These are phyloP conservation scores for Melipona beecheii DNA, from an alignment of 2,888 invertebrate species.

Conservation along the genomic window DNA sequence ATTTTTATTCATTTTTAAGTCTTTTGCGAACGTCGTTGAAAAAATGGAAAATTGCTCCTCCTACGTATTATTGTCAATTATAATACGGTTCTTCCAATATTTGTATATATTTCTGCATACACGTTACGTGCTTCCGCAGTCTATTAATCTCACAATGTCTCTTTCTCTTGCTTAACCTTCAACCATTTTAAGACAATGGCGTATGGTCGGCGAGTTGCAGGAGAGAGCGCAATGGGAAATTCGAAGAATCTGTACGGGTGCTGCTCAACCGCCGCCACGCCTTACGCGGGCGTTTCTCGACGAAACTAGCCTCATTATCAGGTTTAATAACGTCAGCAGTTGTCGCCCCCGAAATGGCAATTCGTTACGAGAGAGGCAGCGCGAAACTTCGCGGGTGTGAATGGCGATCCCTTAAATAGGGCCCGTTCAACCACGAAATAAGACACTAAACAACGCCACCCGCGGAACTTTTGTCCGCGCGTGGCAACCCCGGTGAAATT, in stretches of 20 bases:
- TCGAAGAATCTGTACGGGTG: neutral
- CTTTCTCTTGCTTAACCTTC: neutral
- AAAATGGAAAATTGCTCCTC: too few species aligned
- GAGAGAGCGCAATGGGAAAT: neutral
- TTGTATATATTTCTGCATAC: too few species aligned
- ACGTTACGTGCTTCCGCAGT: too few species aligned
- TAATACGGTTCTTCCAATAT: too few species aligned
- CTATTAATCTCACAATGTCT: too few species aligned
- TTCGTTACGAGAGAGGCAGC: conserved; percentile 41
- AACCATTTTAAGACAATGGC: neutral
- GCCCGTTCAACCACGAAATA: conserved; percentile 69
- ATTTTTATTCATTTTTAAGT: too few species aligned
- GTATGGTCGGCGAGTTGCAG: neutral
- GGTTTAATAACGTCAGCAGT: conserved; percentile 46
- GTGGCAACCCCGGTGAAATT: conserved; percentile 8
- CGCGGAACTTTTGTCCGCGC: conserved; percentile 58
- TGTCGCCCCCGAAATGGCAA: conserved; percentile 26
- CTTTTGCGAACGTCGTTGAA: too few species aligned
- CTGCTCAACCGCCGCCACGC: neutral
- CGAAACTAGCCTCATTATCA: conserved; percentile 1
- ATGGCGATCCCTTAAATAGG: conserved; percentile 53
- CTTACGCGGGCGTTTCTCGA: too few species aligned
- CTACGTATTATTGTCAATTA: too few species aligned
- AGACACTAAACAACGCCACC: conserved; percentile 58
- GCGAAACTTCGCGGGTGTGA: conserved; percentile 57